Evolutionary conservation across 2,113 vertebrate genomes (phyloP), one percentile per base, ranked within the genome.

Genomic region (Microcebus jonahi): DNA sequence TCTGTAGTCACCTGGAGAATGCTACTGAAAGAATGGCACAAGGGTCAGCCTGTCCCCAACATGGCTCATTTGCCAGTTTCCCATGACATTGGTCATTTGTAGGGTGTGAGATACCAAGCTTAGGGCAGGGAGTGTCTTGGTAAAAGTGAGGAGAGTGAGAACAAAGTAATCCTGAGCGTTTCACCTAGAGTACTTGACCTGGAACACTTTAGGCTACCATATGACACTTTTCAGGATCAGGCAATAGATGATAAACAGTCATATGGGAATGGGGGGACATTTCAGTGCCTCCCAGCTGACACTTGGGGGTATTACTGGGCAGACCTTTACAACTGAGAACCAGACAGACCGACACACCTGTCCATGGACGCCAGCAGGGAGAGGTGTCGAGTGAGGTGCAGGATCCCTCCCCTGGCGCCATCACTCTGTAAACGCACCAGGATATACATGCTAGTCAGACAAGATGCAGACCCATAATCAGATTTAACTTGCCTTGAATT

Each of bases 241-340:
- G 36, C n/a, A 59, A 20, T 20, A 50, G 31, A 83, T 27, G 50
- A 1, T 3, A 61, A 88, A 85, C 61, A n/a, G 10, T 31, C 5
- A 21, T 17, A n/a, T 29, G 25, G 23, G 39, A 89, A 79, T 68
- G 50, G 34, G 20, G 34, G 17, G 15, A 14, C 21, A 55, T 63
- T 88, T 81, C 34, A 63, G 2, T 20, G 48, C 14, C 39, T 59
- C 6, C 39, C 45, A 31, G 45, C 45, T 45, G 45, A 8, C 6
- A 29, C 6, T 31, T 3, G 10, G 9, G 2, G 59, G 21, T n/a
- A 2, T 5, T 5, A 17, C 15, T 31, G 34, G 2, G 27, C 2
- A 27, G 36, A 70, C 14, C 27, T 81, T 45, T 42, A 79, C 6
- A 50, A 48, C 5, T 48, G 39, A 90, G 39, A 85, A 31, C 6